Conservation (phyloP, 2,888 invertebrate species). For the Drosophila greeni region DNA sequence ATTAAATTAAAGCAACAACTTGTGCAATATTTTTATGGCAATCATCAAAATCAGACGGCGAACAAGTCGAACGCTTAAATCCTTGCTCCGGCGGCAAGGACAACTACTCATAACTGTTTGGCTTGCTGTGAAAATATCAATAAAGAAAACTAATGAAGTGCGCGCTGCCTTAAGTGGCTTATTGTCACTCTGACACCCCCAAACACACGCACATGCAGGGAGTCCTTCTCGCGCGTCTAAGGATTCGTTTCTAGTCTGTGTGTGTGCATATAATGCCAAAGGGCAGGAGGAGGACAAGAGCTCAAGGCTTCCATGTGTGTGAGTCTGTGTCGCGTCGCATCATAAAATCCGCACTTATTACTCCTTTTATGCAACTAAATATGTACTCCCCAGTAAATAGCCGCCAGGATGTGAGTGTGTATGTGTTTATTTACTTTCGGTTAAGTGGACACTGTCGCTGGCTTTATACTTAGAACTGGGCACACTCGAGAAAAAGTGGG, state of each 20-base stretch:
- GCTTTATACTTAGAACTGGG: conserved; percentile 1
- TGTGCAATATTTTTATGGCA: conserved; percentile 54
- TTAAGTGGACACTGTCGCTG: conserved; percentile 47
- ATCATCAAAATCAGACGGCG: conserved; percentile 54
- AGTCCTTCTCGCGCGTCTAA: conserved; percentile 22
- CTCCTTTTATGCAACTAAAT: conserved; percentile 59
- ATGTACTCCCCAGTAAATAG: conserved; percentile 54
- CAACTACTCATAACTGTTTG: conserved; percentile 63
- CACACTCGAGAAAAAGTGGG: neutral
- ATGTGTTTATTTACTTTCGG: conserved; percentile 59
- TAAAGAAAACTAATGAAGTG: conserved; percentile 73
- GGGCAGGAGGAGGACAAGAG: conserved; percentile 48
- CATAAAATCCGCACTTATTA: conserved; percentile 71
- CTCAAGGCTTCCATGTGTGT: conserved; percentile 12
- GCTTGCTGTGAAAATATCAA: conserved; percentile 71
- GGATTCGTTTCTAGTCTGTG: conserved; percentile 3
- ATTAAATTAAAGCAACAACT: conserved; percentile 37
- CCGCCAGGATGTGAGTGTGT: conserved; percentile 41
- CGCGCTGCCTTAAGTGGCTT: conserved; percentile 72
- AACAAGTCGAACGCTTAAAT: conserved; percentile 37
- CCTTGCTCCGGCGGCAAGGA: conserved; percentile 9
- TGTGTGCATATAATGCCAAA: conserved; percentile 51
- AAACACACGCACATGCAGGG: conserved; percentile 24
- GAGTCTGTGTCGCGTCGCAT: conserved; percentile 50
- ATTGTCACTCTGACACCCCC: conserved; percentile 66